Evolutionary conservation across 2,888 invertebrate species (phyloP).

Genomic region (Mesopsocus fuscifrons): DNA sequence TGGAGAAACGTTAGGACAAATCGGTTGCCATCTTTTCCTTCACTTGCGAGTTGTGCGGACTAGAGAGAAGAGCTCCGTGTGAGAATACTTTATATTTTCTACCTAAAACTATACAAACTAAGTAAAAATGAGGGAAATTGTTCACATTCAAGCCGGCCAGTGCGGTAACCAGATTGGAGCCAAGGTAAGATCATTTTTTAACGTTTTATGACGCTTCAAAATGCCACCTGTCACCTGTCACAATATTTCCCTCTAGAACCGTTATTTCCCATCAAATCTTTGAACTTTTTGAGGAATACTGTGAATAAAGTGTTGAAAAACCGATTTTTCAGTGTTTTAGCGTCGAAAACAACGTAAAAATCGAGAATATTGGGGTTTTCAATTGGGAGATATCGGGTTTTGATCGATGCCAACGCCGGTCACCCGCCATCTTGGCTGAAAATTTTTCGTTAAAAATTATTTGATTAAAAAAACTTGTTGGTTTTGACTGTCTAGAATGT

Average conservation of each 20-base stretch:
- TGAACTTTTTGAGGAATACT: too few relatives aligned
- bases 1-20: too few relatives aligned
- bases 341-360: not conserved
- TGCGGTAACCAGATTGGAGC: conserved; percentile 87
- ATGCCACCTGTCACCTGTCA: not conserved
- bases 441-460: not conserved
- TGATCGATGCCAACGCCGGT: not conserved
- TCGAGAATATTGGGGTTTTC: not conserved
- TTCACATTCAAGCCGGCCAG: conserved; percentile 77
- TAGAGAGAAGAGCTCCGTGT: too few relatives aligned
- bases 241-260: not conserved
- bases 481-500: too few relatives aligned
- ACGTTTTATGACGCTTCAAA: not conserved
- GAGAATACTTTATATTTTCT: too few relatives aligned
- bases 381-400: not conserved
- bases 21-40: not conserved
- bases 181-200: conserved; percentile 38
- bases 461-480: too few relatives aligned
- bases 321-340: not conserved
- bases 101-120: too few relatives aligned
- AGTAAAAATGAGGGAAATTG: conserved; percentile 66
- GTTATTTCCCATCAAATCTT: too few relatives aligned
- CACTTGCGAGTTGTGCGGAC: not conserved
- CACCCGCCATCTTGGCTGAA: not conserved
- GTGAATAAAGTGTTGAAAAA: not conserved